A percentile compares a stretch with the other conserved stretches of the same genome.
These are phyloP conservation scores for Rhagoletis zephyria DNA, from an alignment of 1,140 invertebrate species.

Conservation along the genomic window DNA sequence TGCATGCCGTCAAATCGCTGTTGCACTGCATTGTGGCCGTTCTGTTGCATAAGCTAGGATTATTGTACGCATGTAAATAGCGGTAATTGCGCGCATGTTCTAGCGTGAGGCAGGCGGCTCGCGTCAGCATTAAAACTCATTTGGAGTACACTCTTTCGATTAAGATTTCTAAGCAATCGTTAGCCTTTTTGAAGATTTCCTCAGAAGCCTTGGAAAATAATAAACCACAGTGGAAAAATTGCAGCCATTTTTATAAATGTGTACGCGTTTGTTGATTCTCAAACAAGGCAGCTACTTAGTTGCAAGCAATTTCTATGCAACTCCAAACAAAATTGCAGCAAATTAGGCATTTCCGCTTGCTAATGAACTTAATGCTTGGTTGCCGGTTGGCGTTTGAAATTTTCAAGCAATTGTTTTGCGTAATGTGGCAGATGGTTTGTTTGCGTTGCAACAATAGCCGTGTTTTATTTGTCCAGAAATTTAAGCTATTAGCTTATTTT, in stretches of 20 bases:
- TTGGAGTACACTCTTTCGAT: not conserved
- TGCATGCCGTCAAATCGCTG: no score
- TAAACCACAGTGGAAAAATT: not conserved
- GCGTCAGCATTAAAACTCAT: not conserved
- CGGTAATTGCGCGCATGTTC: conserved; percentile 18
- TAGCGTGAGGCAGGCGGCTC: not conserved
- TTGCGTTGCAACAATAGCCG: not conserved
- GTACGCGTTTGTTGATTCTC: not conserved
- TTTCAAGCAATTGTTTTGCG: not conserved
- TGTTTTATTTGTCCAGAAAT: no score
- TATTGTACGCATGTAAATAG: not conserved
- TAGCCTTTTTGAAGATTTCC: not conserved
- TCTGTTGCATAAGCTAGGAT: not conserved
- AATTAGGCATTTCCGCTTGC: conserved; percentile 46
- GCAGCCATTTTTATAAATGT: not conserved
- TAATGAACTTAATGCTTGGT: not conserved
- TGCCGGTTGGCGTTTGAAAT: not conserved
- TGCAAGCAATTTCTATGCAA: not conserved
- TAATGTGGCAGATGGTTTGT: conserved; percentile 3
- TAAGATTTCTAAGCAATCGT: not conserved
- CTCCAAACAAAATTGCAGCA: conserved; percentile 37
- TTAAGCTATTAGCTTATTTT: no score
- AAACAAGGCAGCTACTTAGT: not conserved
- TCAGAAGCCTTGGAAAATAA: not conserved
- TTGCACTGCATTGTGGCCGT: not conserved